Percentiles rank a stretch among this genome's conserved stretches.
Conservation (phyloP, 2,888 invertebrate species). For the Venusia cambrica region DNA sequence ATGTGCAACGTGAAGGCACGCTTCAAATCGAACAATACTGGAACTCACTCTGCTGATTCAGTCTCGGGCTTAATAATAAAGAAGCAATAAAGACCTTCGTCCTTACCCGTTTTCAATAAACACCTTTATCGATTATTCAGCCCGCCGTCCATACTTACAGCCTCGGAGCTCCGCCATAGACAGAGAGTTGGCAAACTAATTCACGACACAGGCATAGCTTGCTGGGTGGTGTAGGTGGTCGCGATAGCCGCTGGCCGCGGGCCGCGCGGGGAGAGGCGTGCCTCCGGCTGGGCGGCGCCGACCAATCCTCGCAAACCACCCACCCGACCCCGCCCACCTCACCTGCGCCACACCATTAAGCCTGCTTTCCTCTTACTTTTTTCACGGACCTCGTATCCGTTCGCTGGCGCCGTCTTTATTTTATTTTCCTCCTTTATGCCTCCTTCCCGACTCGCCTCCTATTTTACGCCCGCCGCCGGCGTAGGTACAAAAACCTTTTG, state of each 20-base stretch:
- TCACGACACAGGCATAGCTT: slow-evolving; percentile 80
- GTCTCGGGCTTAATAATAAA: slow-evolving; percentile 69
- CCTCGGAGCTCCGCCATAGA: slow-evolving; percentile 77
- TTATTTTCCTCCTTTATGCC: slow-evolving; percentile 79
- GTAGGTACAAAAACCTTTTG: slow-evolving; percentile 79
- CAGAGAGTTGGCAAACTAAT: slow-evolving; percentile 81
- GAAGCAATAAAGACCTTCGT: slow-evolving; percentile 76
- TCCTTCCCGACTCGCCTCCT: slow-evolving; percentile 77
- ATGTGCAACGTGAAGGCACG: slow-evolving; percentile 3
- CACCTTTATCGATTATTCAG: slow-evolving; percentile 82
- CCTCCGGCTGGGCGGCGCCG: slow-evolving; percentile 73
- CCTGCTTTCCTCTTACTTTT: slow-evolving; percentile 75
- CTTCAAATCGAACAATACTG: slow-evolving; percentile 16
- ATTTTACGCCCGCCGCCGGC: slow-evolving; percentile 72
- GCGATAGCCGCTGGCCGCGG: slow-evolving; percentile 73
- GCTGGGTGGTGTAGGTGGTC: slow-evolving; percentile 74
- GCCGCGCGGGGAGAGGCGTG: slow-evolving; percentile 57
- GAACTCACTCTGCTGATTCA: slow-evolving; percentile 37
- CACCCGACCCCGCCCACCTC: slow-evolving; percentile 75
- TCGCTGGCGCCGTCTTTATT: slow-evolving; percentile 78
- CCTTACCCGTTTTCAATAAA: slow-evolving; percentile 80
- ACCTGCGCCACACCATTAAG: slow-evolving; percentile 79
- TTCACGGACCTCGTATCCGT: slow-evolving; percentile 78
- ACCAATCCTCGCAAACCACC: slow-evolving; percentile 73
- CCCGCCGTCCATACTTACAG: slow-evolving; percentile 78